phyloP scores from a whole-genome alignment of 2,888 invertebrate genomes.

The Mechanitis messenoides region DNA sequence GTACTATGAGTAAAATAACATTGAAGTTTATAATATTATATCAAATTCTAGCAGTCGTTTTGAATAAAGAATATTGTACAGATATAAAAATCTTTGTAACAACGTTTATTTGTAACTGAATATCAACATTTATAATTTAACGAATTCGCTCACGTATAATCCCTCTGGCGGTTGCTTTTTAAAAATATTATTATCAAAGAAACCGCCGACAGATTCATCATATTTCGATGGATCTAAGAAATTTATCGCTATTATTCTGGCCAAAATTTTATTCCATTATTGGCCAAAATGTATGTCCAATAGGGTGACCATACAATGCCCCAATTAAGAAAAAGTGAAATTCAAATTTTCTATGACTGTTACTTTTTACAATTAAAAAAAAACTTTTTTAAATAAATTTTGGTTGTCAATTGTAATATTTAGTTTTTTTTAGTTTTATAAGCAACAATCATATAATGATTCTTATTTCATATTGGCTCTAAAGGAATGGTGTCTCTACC shows the following conservation, averaged over 20 bases:
- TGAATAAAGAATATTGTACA: too few relatives aligned
- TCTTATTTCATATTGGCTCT: neutral
- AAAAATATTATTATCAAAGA: constrained; percentile 43
- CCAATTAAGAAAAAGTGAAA: neutral
- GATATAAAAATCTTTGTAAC: neutral
- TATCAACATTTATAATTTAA: neutral
- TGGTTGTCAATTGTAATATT: neutral
- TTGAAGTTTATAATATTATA: neutral
- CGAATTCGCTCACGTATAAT: constrained; percentile 8
- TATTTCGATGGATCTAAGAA: constrained; percentile 61
- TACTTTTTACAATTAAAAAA: neutral
- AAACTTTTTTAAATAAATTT: too few relatives aligned
- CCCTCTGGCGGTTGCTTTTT: constrained; percentile 25
- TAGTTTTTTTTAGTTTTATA: neutral
- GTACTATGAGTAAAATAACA: constrained; percentile 2
- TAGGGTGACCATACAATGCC: constrained; percentile 30
- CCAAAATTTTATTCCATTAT: constrained; percentile 64
- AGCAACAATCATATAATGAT: neutral
- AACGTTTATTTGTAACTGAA: neutral
- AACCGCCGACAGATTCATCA: constrained; percentile 66
- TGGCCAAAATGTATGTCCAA: constrained; percentile 46
- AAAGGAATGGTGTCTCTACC: constrained; percentile 21
- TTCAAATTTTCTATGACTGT: neutral
- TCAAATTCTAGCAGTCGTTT: neutral
- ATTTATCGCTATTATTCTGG: constrained; percentile 71